A percentile compares a stretch with the other conserved stretches of the same genome.
Conservation (phyloP, 2,113 vertebrate species). For the Siniperca chuatsi region DNA sequence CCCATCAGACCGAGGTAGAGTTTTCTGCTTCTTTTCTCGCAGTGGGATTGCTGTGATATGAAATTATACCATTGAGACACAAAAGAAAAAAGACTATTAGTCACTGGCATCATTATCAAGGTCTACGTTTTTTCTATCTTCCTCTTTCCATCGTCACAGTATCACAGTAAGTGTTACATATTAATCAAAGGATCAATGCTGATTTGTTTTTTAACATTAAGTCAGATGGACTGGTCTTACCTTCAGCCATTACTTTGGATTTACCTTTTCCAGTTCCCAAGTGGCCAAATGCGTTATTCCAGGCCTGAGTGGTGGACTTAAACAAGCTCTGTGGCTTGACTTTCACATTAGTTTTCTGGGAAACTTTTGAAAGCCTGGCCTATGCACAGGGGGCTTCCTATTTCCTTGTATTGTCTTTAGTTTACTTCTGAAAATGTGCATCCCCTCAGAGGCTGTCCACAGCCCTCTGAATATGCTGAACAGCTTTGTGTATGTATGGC, state of each 20-base stretch:
- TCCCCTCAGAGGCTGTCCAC: conserved; percentile 23
- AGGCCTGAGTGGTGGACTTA: conserved; percentile 21
- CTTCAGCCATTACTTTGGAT: conserved; percentile 75
- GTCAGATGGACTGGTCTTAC: conserved; percentile 49
- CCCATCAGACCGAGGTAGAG: conserved; percentile 74
- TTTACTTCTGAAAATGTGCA: conserved; percentile 45
- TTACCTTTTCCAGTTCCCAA: conserved; percentile 23
- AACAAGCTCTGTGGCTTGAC: conserved; percentile 3
- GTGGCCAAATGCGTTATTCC: conserved; percentile 26
- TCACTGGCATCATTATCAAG: conserved; percentile 1
- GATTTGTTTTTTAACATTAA: background rate
- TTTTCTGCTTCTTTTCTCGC: conserved; percentile 74
- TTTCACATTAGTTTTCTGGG: conserved; percentile 38
- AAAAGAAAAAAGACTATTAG: background rate
- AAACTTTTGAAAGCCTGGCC: conserved; percentile 66
- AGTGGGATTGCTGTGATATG: conserved; percentile 69
- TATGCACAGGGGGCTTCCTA: conserved; percentile 69
- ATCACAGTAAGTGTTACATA: background rate
- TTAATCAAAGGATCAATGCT: background rate
- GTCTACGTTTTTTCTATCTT: background rate
- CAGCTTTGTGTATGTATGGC: background rate
- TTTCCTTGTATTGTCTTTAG: conserved; percentile 79
- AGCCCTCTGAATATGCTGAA: background rate
- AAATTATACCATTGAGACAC: conserved; percentile 33
- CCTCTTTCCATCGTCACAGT: background rate